phyloP scores from a whole-genome alignment of 2,113 vertebrate genomes.

The Chunga burmeisteri region DNA sequence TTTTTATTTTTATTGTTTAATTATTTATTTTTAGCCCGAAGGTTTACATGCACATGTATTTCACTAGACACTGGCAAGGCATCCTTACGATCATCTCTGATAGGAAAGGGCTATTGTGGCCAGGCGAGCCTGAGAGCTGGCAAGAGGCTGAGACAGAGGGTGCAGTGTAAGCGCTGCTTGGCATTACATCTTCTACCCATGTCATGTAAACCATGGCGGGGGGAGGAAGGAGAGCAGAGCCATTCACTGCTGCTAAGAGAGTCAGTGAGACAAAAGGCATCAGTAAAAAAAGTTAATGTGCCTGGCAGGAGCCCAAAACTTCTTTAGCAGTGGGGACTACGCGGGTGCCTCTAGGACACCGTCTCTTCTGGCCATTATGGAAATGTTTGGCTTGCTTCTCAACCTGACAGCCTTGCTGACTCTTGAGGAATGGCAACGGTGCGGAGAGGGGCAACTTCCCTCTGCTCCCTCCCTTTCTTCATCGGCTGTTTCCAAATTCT shows the following conservation, averaged over 20 bases:
- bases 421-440: neutral
- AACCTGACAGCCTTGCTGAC: slow-evolving; percentile 15
- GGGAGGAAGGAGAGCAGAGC: neutral
- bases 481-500: slow-evolving; percentile 22
- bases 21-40: slow-evolving; percentile 70
- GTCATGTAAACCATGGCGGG: neutral
- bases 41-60: slow-evolving; percentile 6
- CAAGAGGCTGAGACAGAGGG: slow-evolving; percentile 52
- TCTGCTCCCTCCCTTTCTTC: neutral
- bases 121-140: neutral
- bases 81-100: neutral
- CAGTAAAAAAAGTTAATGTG: slow-evolving; percentile 47
- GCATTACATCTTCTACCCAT: slow-evolving; percentile 8
- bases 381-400: slow-evolving; percentile 30
- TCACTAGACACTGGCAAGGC: slow-evolving; percentile 3
- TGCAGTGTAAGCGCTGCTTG: slow-evolving; percentile 51
- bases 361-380: neutral
- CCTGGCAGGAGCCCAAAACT: slow-evolving; percentile 35
- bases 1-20: slow-evolving; percentile 60
- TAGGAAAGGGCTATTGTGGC: slow-evolving; percentile 53
- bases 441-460: neutral
- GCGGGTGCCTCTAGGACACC: neutral
- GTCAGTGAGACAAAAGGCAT: slow-evolving; percentile 43
- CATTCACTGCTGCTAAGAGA: slow-evolving; percentile 21
- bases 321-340: neutral